phyloP scores from a whole-genome alignment of 2,113 vertebrate species.

The Chaetodon auriga region DNA sequence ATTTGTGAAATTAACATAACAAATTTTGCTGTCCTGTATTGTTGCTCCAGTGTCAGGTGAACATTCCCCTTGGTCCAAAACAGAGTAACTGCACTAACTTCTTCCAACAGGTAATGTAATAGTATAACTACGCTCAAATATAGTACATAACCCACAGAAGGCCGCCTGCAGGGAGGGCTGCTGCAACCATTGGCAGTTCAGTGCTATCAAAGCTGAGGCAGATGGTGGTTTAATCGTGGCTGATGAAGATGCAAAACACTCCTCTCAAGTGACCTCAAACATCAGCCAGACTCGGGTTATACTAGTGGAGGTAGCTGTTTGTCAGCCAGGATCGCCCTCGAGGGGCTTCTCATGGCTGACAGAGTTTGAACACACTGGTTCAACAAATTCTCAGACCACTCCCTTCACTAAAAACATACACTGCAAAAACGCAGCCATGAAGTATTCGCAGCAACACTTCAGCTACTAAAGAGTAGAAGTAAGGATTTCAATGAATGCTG shows the following conservation, averaged over 20 bases:
- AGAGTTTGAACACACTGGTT: neutral
- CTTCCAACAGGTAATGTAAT: neutral
- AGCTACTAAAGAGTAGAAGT: neutral
- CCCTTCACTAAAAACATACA: neutral
- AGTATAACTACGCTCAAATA: neutral
- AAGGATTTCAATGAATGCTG: neutral
- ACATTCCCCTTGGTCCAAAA: neutral
- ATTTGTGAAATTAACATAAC: neutral
- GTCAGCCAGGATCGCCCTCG: neutral
- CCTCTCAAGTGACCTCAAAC: constrained; percentile 19
- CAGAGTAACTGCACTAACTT: neutral
- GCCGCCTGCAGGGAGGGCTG: neutral
- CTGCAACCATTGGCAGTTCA: neutral
- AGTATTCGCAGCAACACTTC: neutral
- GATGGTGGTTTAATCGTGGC: constrained; percentile 30
- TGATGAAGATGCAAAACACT: constrained; percentile 8
- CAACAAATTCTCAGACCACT: neutral
- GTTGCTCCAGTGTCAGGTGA: neutral
- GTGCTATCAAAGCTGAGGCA: constrained; percentile 20
- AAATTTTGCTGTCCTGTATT: neutral
- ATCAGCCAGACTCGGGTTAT: constrained; percentile 5
- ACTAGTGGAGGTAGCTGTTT: neutral
- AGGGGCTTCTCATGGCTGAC: neutral
- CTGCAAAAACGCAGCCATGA: neutral
- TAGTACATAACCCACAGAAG: neutral